phyloP scores from a whole-genome alignment of 2,113 vertebrate species.

The Ciconia boyciana region DNA sequence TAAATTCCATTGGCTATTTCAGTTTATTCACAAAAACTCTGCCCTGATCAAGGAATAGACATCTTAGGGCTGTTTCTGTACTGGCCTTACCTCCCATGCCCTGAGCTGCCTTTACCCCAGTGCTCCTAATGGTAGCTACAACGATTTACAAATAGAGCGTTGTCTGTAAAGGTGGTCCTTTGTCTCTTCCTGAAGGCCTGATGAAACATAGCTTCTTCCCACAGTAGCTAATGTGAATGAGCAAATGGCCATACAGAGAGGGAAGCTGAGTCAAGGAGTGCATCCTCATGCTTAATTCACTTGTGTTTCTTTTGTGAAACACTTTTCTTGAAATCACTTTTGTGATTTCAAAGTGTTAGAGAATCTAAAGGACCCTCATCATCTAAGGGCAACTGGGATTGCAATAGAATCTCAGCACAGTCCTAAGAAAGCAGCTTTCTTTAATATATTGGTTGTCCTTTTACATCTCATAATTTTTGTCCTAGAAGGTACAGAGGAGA shows the following conservation, averaged over 20 bases:
- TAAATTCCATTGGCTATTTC: neutral
- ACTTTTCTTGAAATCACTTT: too few relatives aligned
- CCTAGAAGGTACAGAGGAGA: neutral
- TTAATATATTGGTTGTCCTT: neutral
- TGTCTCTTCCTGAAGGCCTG: neutral
- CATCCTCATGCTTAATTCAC: neutral
- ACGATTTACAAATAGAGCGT: accelerated
- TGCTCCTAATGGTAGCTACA: neutral
- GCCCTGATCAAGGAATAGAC: neutral
- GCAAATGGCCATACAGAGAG: neutral
- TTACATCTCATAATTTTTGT: neutral
- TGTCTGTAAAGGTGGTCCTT: neutral
- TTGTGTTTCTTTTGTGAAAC: neutral
- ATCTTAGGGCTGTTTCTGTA: neutral
- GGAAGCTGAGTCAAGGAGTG: neutral
- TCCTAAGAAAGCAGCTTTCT: neutral
- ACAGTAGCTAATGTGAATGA: neutral
- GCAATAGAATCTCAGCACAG: neutral
- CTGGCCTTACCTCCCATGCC: neutral
- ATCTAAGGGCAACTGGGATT: neutral
- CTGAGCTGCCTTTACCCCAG: neutral
- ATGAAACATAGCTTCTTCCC: neutral
- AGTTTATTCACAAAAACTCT: neutral
- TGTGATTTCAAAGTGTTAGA: neutral
- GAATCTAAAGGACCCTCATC: neutral